Conservation (phyloP, 2,113 vertebrate species). For the Hydropotes inermis region DNA sequence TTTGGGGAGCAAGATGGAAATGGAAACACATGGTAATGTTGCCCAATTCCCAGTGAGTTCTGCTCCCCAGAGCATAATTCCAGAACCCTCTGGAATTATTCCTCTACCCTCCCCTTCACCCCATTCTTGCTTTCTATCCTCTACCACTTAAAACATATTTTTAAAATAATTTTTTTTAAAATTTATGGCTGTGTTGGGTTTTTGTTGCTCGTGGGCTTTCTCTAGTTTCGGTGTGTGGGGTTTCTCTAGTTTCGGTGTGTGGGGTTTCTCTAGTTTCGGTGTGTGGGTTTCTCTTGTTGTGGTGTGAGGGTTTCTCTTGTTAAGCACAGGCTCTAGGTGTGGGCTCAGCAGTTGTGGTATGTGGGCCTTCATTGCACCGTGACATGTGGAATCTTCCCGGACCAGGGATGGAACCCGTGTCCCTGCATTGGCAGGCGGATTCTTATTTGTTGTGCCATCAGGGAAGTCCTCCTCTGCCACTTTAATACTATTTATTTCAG, state of each 20-base stretch:
- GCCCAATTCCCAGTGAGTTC: background rate
- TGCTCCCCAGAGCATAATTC: background rate
- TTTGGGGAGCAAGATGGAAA: constrained; percentile 85
- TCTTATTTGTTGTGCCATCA: background rate
- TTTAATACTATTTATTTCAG: background rate
- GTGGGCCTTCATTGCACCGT: background rate
- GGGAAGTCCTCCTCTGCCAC: background rate
- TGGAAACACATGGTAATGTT: constrained; percentile 89
- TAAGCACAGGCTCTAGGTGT: background rate
- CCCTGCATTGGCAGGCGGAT: background rate
- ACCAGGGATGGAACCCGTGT: background rate
- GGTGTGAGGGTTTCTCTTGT: background rate
- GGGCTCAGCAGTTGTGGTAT: background rate
- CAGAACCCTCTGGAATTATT: background rate
- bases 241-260: background rate
- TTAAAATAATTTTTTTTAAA: background rate
- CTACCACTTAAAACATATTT: background rate
- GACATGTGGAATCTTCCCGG: background rate
- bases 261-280: background rate
- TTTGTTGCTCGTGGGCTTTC: background rate
- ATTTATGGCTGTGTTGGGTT: background rate
- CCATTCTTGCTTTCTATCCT: background rate
- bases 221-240: background rate
- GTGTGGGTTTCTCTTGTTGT: background rate
- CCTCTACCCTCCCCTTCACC: no score